Evolutionary conservation across 64 coral and sea anemone species (phyloP), one percentile per base, ranked within the genome.

Genomic region (Montipora capricornis): DNA sequence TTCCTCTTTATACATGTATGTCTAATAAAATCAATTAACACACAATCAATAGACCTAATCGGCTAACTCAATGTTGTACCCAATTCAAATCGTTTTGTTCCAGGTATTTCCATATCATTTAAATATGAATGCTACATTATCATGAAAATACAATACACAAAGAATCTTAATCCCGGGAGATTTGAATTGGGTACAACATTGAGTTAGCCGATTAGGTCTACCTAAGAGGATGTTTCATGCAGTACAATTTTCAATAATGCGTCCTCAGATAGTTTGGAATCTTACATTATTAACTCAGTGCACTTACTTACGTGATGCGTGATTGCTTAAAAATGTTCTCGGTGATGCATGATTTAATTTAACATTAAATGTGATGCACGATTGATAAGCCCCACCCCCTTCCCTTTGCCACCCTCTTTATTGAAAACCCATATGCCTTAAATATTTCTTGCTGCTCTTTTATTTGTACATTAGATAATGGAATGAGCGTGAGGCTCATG

Each of bases 301-400:
- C 20, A 44, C 74, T 46, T 37, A 44, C 45, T 76, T 37, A 76
- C 74, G 74, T 76, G 74, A 76, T 46, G 74, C 74, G 74, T 76
- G 22, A 74, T 74, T 74, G 71, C 6, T 74, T 74, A 17, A 74
- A 74, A 74, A 74, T 24, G 17, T 74, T 74, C n/a, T 22, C 71
- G n/a, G 74, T 76, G 74, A 76, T 46, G 74, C 29, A 24, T 76
- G 22, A 76, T 76, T 76, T 10, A 76, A 76, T 76, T 13, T 13
- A 47, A 76, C 24, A 76, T 2, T 76, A 4, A 76, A 13, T 6
- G 74, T 76, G 74, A 76, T 76, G 26, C 45, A 13, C 44, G 74
- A 76, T 76, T 76, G 74, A 47, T 44, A 76, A 22, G 24, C 74
- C 60, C 60, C 52, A 57, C 53, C 2, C 29, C 29, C 29, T 64